Percentiles rank a stretch among this genome's conserved stretches.
Conservation (phyloP, 2,888 invertebrate species). For the Chelonus formosanus region DNA sequence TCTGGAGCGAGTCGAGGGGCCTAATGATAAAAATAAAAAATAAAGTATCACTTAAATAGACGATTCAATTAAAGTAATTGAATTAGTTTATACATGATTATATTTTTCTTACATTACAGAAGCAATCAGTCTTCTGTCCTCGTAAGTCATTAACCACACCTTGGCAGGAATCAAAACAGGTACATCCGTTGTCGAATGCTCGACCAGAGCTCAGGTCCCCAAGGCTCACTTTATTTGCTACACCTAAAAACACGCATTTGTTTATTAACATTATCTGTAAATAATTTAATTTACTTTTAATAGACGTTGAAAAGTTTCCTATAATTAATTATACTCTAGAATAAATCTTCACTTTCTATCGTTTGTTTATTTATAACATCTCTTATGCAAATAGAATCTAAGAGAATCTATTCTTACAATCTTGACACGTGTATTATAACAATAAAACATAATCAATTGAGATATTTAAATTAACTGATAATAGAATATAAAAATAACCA, state of each 20-base stretch:
- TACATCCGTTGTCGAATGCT: constrained; percentile 96
- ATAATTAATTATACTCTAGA: too few species aligned
- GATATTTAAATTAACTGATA: too few species aligned
- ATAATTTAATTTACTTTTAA: constrained; percentile 2
- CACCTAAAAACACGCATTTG: constrained; percentile 47
- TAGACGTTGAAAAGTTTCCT: background rate
- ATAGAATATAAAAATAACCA: too few species aligned
- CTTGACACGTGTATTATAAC: too few species aligned
- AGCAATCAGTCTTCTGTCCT: constrained; percentile 80
- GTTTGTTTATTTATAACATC: too few species aligned
- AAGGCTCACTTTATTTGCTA: constrained; percentile 73
- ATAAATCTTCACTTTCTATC: too few species aligned
- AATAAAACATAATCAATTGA: too few species aligned
- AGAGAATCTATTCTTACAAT: too few species aligned
- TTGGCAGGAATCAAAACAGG: constrained; percentile 86
- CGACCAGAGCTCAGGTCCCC: constrained; percentile 94
- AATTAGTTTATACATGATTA: background rate
- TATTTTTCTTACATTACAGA: constrained; percentile 72
- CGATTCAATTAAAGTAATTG: background rate
- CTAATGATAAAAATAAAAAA: constrained; percentile 58
- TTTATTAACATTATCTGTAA: background rate
- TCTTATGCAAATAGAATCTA: too few species aligned
- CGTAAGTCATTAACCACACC: constrained; percentile 81
- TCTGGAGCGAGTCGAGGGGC: constrained; percentile 85
- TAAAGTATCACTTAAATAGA: background rate